Base-by-base conservation (phyloP, 92 coral and sea anemone species). In the Anthopleura xanthogrammica region DNA sequence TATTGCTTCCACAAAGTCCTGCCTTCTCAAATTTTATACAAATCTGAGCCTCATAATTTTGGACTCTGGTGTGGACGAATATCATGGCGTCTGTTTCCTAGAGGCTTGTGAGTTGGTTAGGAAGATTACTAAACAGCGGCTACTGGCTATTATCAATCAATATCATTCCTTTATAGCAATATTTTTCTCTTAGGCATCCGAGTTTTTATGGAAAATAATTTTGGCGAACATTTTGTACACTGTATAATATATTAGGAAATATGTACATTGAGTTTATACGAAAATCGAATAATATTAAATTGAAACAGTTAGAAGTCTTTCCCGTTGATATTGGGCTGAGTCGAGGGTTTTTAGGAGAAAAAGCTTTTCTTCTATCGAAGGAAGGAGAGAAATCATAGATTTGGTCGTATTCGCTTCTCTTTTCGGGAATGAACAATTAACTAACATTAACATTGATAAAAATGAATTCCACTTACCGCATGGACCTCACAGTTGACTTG, bases 381-480 rank as follows among this genome's bases (percentile, higher is more conserved):
- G 74, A 36, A n/a, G 74, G 36, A 68, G 42, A 68, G 12, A 23
- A 24, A 9, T 11, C 7, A n/a, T 23, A 23, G 16, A 68, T 68
- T 36, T 36, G 16, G 16, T 36, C 7, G 42, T 11, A 20, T 36
- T 68, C 17, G 41, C 41, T 68, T 36, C 41, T 11, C 74, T n/a
- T 68, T 29, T 68, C 41, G 74, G 16, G 14, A 36, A 36, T 23
- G 16, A 68, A 68, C 74, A 68, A 68, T 68, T 68, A 68, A 68
- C 74, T 68, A 68, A 23, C 16, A 68, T 68, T 24, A 68, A 68
- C 40, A 6, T 62, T 62, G 11, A 36, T 68, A 36, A 68, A 68
- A 68, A 68, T 68, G 74, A 68, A 68, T 23, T 68, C 74, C 74
- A 23, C 74, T 68, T 68, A 68, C 74, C 74, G 29, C 41, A 62